Evolutionary conservation across 2,888 invertebrate species (phyloP), one percentile per base, ranked within the genome.

Genomic region (Dolichomitus sp.): DNA sequence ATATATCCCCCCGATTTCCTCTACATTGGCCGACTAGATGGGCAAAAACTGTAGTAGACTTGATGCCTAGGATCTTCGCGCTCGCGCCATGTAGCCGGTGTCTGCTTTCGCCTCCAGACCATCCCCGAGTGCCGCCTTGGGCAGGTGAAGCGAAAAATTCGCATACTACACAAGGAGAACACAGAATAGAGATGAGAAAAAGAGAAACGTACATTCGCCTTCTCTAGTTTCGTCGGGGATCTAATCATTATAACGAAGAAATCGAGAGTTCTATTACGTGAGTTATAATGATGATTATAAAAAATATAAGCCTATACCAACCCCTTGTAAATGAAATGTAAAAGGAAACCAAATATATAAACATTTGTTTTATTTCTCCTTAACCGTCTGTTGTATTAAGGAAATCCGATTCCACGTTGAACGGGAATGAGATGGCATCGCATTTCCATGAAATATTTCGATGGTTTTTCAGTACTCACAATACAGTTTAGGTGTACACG

Each of bases 61-160:
- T 90, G 89, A 89, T 89, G 89, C 88, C 89, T 91, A 91, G 91
- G 88, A 89, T 86, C 85, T 81, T 63, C 63, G 85, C 85, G 86
- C 86, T 80, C 80, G 77, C 50, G 65, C 84, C 83, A 79, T 84
- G 85, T 77, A 73, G 75, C 76, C 86, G 86, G 80, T 85, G 88
- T 84, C 84, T 48, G 80, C 52, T 72, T 63, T 33, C 63, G 77
- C 74, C 83, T 88, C 84, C 84, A 83, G 84, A 89, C 88, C 87
- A 66, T 61, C 61, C 61, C 80, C 83, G 70, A 52, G 14, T 59
- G 83, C 61, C 77, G 68, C 76, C 76, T 77, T 68, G 73, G 90
- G 89, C 92, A 92, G 92, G 92, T 92, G 92, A 92, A 91, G 88
- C 89, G 87, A 86, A 88, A 89, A 88, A 91, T 83, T 88, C 87